Conservation (phyloP, 2,113 vertebrate genomes). For the Gavia stellata region DNA sequence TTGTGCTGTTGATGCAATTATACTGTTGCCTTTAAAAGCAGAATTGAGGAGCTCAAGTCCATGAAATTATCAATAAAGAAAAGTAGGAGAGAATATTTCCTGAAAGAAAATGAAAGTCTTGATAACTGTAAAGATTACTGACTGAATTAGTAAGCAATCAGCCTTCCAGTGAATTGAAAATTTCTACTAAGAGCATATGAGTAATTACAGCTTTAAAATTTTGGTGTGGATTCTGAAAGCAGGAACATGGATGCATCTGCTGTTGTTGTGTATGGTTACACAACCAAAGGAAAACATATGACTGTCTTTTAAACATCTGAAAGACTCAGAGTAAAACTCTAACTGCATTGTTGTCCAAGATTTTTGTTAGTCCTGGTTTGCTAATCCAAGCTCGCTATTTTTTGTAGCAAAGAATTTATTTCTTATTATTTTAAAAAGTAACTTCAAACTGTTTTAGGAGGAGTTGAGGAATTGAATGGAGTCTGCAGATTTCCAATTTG, state of each 20-base stretch:
- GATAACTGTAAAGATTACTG: background rate
- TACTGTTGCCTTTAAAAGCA: background rate
- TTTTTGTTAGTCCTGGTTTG: background rate
- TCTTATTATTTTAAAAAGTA: background rate
- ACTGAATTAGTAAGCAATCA: background rate
- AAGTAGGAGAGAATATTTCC: background rate
- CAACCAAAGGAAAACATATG: background rate
- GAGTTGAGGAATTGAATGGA: background rate
- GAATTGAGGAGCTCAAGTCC: background rate
- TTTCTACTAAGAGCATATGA: background rate
- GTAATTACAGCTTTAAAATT: background rate
- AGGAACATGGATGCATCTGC: background rate
- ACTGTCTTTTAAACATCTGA: background rate
- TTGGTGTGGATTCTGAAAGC: background rate
- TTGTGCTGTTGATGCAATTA: background rate
- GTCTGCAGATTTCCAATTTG: background rate
- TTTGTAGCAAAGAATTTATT: background rate
- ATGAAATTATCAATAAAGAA: background rate
- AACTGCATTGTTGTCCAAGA: background rate
- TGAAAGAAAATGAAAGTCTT: background rate
- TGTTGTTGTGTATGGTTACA: background rate
- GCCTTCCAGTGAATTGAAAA: background rate
- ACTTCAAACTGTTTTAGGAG: background rate
- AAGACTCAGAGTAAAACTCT: background rate
- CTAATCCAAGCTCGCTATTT: background rate